Conservation (phyloP, 2,113 vertebrate species). For the Pachycephala philippinensis region DNA sequence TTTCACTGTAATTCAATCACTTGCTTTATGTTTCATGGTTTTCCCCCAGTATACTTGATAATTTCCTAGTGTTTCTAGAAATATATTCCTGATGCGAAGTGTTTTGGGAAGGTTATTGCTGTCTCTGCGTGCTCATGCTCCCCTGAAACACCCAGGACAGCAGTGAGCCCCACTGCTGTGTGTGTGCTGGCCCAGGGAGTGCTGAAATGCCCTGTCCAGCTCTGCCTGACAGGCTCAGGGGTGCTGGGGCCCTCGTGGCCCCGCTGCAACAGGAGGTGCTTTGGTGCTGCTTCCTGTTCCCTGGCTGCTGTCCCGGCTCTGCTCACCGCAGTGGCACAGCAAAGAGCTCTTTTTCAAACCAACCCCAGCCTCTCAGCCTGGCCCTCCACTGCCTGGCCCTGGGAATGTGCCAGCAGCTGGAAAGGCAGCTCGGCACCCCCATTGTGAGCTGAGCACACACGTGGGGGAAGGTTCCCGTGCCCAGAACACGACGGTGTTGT, state of each 20-base stretch:
- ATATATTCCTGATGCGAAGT: not conserved
- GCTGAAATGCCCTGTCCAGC: not conserved
- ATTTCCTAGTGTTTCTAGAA: not conserved
- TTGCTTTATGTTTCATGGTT: not conserved
- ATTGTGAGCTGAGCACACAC: not conserved
- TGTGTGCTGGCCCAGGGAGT: not conserved
- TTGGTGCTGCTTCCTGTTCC: not conserved
- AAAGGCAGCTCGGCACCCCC: not conserved
- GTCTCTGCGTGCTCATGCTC: accelerated
- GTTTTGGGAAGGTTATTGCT: not conserved
- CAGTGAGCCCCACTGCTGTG: not conserved
- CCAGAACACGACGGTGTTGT: accelerated
- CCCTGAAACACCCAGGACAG: not conserved
- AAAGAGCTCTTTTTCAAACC: not conserved
- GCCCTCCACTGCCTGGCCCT: not conserved
- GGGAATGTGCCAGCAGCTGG: not conserved
- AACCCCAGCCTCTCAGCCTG: not conserved
- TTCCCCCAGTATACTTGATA: not conserved
- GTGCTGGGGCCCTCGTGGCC: not conserved
- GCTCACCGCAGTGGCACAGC: not conserved
- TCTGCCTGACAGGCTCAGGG: not conserved
- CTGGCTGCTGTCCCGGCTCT: not conserved
- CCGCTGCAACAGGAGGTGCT: accelerated
- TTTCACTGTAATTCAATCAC: not conserved
- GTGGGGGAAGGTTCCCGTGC: accelerated